Base-by-base conservation (phyloP, 2,888 invertebrate genomes). In the Ochropleura plecta region DNA sequence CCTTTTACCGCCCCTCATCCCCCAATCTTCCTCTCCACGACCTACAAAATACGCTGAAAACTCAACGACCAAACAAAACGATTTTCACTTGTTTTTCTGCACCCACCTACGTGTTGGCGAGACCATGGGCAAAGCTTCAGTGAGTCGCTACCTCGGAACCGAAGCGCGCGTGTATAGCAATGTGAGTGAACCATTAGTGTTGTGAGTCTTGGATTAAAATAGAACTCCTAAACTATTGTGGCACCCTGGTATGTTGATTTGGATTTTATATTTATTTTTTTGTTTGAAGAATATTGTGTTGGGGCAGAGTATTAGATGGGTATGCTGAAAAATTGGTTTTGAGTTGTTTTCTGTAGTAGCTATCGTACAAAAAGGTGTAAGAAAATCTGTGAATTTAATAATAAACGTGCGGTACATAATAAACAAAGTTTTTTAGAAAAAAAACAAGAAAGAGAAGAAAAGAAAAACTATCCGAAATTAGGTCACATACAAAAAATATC, bases 101-200 rank as follows among this genome's bases (percentile, higher is more conserved):
- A 10, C 7, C 0, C 60, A 12, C 6, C 49, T 73, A 12, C 49
- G 16, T 8, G 0, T 18, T 49, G 77, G 57, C 40, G 10, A 42
- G 14, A 30, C 46, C n/a, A 40, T 49, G 51, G 51, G 10, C 44
- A 62, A 68, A 75, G 60, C 77, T 82, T 82, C 82, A 82, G 82
- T 82, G 82, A 65, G 40, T 55, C 64, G 70, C 60, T 53, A 70
- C 30, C 76, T 42, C 70, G 66, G 65, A 64, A 65, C 64, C 72
- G 82, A 74, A 62, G 70, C 82, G 82, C 85, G 85, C 82, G 82
- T 84, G 85, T 81, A 44, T 18, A 20, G 8, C 68, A 30, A 59
- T 81, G 85, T 42, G 70, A 59, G 81, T 71, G 48, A 40, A 44
- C 65, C 51, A 20, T n/a, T 42, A 68, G 82, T 82, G 82, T 70